Percentiles rank a stretch among this genome's conserved stretches.
These are phyloP conservation scores for Trochalopteron elliotii DNA, from an alignment of 2,113 vertebrate species.

Conservation along the genomic window DNA sequence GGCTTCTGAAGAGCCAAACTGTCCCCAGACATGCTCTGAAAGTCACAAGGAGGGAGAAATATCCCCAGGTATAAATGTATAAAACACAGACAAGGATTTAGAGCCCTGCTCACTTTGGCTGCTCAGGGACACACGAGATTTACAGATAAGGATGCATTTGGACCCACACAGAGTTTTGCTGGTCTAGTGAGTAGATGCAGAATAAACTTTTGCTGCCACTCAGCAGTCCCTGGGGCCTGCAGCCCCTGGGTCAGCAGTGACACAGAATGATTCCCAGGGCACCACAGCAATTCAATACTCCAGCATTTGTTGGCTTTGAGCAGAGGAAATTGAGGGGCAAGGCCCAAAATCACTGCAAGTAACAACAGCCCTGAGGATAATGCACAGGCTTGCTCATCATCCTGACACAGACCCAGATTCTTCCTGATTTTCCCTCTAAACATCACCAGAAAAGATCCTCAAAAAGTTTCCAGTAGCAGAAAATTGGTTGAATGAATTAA, in stretches of 20 bases:
- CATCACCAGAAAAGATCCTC: not conserved
- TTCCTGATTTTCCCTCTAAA: not conserved
- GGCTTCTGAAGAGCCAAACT: not conserved
- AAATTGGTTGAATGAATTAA: not conserved
- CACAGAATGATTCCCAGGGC: not conserved
- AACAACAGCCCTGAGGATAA: not conserved
- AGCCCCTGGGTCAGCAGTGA: not conserved
- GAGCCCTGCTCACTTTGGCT: not conserved
- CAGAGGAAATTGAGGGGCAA: not conserved
- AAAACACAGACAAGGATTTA: not conserved
- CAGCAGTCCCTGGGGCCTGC: not conserved
- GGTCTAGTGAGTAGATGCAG: not conserved
- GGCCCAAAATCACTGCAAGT: not conserved
- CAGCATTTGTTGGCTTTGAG: not conserved
- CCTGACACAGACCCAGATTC: not conserved
- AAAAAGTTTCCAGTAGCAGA: not conserved
- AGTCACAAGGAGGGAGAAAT: not conserved
- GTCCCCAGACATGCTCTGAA: not conserved
- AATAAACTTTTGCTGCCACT: not conserved
- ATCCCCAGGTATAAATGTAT: rapidly evolving
- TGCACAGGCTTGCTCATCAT: not conserved
- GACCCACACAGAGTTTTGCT: not conserved
- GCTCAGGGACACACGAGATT: not conserved
- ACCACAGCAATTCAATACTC: not conserved
- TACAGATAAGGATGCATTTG: not conserved